Evolutionary conservation across 1,140 invertebrate species (phyloP), one percentile per base, ranked within the genome.

Genomic region (Hylyphantes graminicola): DNA sequence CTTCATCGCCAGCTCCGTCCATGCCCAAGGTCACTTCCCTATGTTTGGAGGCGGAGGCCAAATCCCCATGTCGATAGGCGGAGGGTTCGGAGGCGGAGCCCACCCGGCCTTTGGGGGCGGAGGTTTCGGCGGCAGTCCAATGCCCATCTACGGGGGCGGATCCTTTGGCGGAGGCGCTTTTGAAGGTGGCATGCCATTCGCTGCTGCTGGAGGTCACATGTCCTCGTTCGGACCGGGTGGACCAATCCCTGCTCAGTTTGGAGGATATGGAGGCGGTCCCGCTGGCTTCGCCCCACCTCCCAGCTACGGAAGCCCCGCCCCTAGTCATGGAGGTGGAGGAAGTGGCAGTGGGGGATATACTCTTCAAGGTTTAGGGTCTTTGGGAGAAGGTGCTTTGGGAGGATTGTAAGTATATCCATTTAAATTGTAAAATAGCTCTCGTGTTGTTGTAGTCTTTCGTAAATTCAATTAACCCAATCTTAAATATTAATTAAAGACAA

Each of bases 71-170:
- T 67, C 77, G 6, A 7, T 70, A 48, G 77, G 77, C 11, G 77
- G 75, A 35, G 59, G 64, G 7, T 48, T n/a, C 11, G 77, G 64
- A 15, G 65, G 77, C 3, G 77, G 77, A 10, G 35, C 35, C 35
- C 77, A 80, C 17, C 77, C 77, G 21, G 64, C 53, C 12, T 68
- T 68, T 51, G 77, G 77, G 13, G 77, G 76, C 5, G 77, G 75
- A 35, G 59, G 64, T 12, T 48, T n/a, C 11, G 77, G 64, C 7
- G 65, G 77, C 3, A 67, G 77, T n/a, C 35, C 35, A 5, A 64
- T 70, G 17, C 77, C 64, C 19, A 54, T 55, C 12, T 68, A 57
- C 19, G 77, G 77, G 13, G 77, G 76, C 7, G 17, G 63, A 11
- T 54, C 53, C 8, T 80, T 80, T n/a, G 77, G 54, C 4, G 77